A percentile compares a stretch with the other conserved stretches of the same genome.
Evolutionary conservation across 1,140 invertebrate species (phyloP).

Genomic region (Meteorus sp.): DNA sequence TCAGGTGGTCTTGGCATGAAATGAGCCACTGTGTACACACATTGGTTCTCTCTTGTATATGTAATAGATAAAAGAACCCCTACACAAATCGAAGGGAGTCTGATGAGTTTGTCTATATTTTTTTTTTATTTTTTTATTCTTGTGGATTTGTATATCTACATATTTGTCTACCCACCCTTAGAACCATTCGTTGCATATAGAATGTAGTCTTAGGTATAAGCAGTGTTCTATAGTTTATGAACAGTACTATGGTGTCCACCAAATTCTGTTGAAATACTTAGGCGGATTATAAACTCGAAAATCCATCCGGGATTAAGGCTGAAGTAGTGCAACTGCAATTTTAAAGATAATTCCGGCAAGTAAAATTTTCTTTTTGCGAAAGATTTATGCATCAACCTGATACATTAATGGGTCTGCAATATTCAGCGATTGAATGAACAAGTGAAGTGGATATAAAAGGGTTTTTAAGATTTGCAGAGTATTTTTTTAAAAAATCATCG

Average conservation of each 20-base stretch:
- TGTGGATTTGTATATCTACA: too few relatives aligned
- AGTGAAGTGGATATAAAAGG: too few relatives aligned
- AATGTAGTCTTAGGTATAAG: too few relatives aligned
- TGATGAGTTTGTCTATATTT: background rate
- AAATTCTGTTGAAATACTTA: conserved; percentile 34
- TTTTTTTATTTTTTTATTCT: conserved; percentile 18
- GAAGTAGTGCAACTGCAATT: conserved; percentile 23
- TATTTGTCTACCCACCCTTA: too few relatives aligned
- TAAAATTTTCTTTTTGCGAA: conserved; percentile 5
- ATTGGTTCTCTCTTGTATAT: conserved; percentile 32
- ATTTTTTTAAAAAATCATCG: too few relatives aligned
- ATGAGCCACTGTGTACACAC: conserved; percentile 50
- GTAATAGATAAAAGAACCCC: conserved; percentile 35
- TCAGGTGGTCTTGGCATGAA: conserved; percentile 45
- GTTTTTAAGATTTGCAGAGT: too few relatives aligned
- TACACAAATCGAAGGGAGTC: conserved; percentile 3
- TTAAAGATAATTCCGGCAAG: conserved; percentile 24
- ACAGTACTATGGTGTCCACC: conserved; percentile 26
- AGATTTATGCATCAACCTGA: too few relatives aligned
- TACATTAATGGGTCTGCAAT: too few relatives aligned
- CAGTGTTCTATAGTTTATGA: too few relatives aligned
- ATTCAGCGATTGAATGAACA: too few relatives aligned
- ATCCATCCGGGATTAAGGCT: conserved; percentile 30
- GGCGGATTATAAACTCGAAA: conserved; percentile 32
- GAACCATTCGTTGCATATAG: too few relatives aligned